Percentiles rank a stretch among this genome's conserved stretches.
Evolutionary conservation across 2,888 invertebrate species (phyloP).

Genomic region (Drosophila meridionalis): DNA sequence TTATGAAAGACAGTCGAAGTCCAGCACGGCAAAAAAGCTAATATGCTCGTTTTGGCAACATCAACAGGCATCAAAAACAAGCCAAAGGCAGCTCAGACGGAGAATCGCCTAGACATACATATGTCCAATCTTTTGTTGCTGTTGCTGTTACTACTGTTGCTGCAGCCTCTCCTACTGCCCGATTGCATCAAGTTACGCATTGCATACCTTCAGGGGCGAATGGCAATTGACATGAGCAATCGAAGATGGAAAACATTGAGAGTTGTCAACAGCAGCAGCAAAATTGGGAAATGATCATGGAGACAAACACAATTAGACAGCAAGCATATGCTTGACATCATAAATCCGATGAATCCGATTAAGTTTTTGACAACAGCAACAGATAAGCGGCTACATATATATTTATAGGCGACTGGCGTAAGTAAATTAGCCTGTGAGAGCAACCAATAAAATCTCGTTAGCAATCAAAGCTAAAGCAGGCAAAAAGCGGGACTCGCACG

Average conservation of each 20-base stretch:
- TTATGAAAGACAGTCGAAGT: too few species aligned
- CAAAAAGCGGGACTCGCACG: conserved; percentile 22
- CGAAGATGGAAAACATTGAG: background rate
- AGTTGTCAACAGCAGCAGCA: background rate
- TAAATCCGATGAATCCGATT: conserved; percentile 1
- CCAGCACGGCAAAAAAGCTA: background rate
- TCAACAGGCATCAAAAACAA: background rate
- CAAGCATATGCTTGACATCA: background rate
- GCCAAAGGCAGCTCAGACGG: background rate
- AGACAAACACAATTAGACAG: background rate
- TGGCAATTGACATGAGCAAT: conserved; percentile 26
- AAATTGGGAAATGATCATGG: background rate
- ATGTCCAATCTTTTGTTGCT: conserved; percentile 5
- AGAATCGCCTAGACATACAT: conserved; percentile 11
- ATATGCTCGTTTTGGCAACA: background rate
- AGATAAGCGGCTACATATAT: background rate
- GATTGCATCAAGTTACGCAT: conserved; percentile 14
- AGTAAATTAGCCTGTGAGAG: conserved; percentile 32
- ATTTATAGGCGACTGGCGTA: conserved; percentile 6
- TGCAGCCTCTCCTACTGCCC: background rate
- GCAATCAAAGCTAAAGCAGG: conserved; percentile 43
- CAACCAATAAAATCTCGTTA: conserved; percentile 63
- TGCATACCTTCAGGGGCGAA: conserved; percentile 12
- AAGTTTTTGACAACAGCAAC: background rate
- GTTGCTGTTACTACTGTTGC: background rate